Percentiles rank a stretch among this genome's conserved stretches.
Evolutionary conservation across 2,113 vertebrate species (phyloP).

Genomic region (Eulemur rufifrons): DNA sequence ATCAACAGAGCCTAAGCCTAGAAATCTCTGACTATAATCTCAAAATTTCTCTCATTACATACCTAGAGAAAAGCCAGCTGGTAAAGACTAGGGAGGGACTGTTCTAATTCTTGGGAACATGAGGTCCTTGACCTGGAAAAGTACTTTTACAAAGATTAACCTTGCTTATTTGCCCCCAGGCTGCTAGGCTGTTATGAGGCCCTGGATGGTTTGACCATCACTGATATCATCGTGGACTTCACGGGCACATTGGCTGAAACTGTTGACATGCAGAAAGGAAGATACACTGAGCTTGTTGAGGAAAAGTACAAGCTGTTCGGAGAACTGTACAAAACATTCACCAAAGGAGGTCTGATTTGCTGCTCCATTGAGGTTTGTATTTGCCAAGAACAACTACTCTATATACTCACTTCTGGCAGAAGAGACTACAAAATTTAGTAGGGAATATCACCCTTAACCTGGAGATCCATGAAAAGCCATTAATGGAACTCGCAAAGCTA

Average conservation of each 20-base stretch:
- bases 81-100: neutral
- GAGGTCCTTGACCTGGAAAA: slow-evolving; percentile 6
- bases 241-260: slow-evolving; percentile 93
- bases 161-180: slow-evolving; percentile 79
- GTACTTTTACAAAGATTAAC: slow-evolving; percentile 34
- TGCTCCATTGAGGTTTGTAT: slow-evolving; percentile 89
- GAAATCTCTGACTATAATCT: slow-evolving; percentile 38
- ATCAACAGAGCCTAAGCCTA: neutral
- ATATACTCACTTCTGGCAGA: neutral
- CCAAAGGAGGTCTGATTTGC: slow-evolving; percentile 93
- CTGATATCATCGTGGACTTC: slow-evolving; percentile 96
- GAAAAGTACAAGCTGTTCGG: slow-evolving; percentile 91
- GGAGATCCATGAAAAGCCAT: neutral
- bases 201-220: slow-evolving; percentile 93
- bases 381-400: slow-evolving; percentile 8
- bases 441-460: neutral
- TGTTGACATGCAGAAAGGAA: slow-evolving; percentile 86
- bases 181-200: slow-evolving; percentile 94
- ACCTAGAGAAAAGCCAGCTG: slow-evolving; percentile 38
- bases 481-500: neutral
- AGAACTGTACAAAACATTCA: slow-evolving; percentile 90
- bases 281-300: slow-evolving; percentile 84
- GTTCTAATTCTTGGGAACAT: slow-evolving; percentile 39
- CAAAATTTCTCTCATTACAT: slow-evolving; percentile 38
- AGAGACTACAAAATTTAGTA: neutral